Base-by-base conservation (phyloP, 2,113 vertebrate species). In the Anguilla japonica region DNA sequence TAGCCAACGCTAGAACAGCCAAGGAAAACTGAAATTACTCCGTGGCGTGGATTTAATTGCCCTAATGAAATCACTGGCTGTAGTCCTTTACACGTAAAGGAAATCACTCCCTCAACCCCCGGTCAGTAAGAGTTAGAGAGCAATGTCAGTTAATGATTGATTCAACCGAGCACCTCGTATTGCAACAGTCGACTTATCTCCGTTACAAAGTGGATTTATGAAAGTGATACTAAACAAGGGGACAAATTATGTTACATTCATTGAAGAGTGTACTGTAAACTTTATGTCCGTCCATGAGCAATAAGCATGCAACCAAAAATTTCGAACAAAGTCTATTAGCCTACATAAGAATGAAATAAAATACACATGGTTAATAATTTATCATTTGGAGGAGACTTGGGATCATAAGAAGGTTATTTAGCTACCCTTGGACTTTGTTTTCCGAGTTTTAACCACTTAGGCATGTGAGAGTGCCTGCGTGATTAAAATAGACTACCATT, bases 331-430 rank as follows among this genome's bases (percentile, higher is more conserved):
- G 18, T 81, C 15, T 2, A 18, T 20, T 53, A 53, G 50, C 13
- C 50, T 53, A 14, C 50, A 11, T 81, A 81, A 41, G 26, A 40
- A 79, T 39, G 71, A 79, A 85, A 80, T 22, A 41, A 29, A 41
- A 40, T 41, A 29, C 20, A 80, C n/a, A 53, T 60, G 34, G 84
- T 34, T 85, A 85, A 85, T 80, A 29, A 85, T 85, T 85, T 41
- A 85, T 79, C 50, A 22, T 18, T 85, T 60, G 71, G 2, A n/a
- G 75, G 39, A 81, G 50, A 20, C 29, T 41, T 53, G 50, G 43
- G 75, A 29, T 85, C 84, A 60, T 41, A 85, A 14, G 50, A 63
- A 79, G 34, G 84, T 34, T 79, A 75, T 16, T 22, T 67, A 67
- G 60, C 20, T 26, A 41, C 39, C 57, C 39, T 85, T 84, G 78